Percentiles rank a stretch among this genome's conserved stretches.
Evolutionary conservation across 2,797 vertebrate genomes (phyloP).

Genomic region (Hybognathus amarus): DNA sequence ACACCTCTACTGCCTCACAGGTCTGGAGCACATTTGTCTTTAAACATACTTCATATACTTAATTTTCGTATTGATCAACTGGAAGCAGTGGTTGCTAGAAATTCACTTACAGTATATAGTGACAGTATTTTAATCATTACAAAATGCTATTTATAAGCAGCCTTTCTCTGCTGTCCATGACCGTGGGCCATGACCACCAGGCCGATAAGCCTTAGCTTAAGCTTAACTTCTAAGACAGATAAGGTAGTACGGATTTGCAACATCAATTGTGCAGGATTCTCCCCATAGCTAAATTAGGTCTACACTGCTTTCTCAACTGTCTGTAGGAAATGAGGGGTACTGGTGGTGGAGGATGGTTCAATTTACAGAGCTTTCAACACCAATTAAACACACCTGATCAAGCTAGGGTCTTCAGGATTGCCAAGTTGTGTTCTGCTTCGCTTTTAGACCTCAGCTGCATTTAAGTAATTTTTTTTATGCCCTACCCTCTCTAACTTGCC

Average conservation of each 20-base stretch:
- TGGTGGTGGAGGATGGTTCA: background rate
- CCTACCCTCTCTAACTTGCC: background rate
- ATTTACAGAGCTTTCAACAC: background rate
- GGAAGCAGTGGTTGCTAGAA: background rate
- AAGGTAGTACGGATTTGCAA: background rate
- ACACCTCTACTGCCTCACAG: constrained; percentile 60
- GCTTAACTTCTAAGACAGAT: constrained; percentile 14
- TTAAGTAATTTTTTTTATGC: background rate
- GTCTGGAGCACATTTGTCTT: background rate
- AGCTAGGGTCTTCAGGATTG: background rate
- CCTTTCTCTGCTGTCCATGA: background rate
- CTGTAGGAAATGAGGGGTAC: background rate
- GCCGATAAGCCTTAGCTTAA: background rate
- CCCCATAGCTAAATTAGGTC: background rate
- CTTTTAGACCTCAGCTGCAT: background rate
- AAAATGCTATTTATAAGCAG: background rate
- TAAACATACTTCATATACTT: background rate
- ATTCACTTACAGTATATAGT: background rate
- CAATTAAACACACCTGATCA: no score
- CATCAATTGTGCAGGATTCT: background rate
- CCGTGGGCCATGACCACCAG: background rate
- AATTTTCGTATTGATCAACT: no score
- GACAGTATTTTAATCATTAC: background rate
- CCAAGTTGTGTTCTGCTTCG: background rate
- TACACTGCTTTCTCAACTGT: background rate